These are phyloP conservation scores for Pentamera pediparva DNA, from an alignment of 53 echinoderm and acorn worm genomes.

Conservation along the genomic window DNA sequence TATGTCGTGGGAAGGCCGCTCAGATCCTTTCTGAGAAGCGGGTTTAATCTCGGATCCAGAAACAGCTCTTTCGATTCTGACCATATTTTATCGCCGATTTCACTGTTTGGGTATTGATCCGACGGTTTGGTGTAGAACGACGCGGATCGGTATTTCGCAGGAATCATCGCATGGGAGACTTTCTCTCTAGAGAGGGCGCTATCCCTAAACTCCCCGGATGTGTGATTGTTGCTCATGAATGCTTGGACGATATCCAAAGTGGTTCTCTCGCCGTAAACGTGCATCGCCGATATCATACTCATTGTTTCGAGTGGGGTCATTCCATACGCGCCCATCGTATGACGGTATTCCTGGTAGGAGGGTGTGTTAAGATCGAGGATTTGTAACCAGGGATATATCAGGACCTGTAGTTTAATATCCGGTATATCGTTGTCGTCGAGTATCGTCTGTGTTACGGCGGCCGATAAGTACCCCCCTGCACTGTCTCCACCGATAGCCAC, in stretches of 20 bases:
- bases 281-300: neutral
- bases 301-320: neutral
- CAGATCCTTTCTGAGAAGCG: slow-evolving; percentile 41
- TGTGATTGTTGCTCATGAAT: slow-evolving; percentile 4
- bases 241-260: neutral
- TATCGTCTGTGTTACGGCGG: slow-evolving; percentile 62
- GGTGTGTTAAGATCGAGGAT: slow-evolving; percentile 70
- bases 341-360: slow-evolving; percentile 65
- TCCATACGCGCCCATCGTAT: neutral
- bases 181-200: neutral
- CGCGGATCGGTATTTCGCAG: neutral
- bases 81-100: slow-evolving; percentile 53
- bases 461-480: slow-evolving; percentile 77
- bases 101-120: neutral
- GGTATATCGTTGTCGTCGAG: slow-evolving; percentile 58
- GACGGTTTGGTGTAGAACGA: neutral
- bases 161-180: neutral
- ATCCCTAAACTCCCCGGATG: neutral
- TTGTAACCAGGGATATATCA: slow-evolving; percentile 69
- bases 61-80: slow-evolving; percentile 32
- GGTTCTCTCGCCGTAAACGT: neutral
- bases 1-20: slow-evolving; percentile 51
- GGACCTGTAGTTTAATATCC: slow-evolving; percentile 53
- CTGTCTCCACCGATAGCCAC: slow-evolving; percentile 82
- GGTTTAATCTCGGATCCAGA: slow-evolving; percentile 45